Percentiles rank a stretch among this genome's conserved stretches.
Conservation (phyloP, 2,888 invertebrate species). For the Spialia ferax region DNA sequence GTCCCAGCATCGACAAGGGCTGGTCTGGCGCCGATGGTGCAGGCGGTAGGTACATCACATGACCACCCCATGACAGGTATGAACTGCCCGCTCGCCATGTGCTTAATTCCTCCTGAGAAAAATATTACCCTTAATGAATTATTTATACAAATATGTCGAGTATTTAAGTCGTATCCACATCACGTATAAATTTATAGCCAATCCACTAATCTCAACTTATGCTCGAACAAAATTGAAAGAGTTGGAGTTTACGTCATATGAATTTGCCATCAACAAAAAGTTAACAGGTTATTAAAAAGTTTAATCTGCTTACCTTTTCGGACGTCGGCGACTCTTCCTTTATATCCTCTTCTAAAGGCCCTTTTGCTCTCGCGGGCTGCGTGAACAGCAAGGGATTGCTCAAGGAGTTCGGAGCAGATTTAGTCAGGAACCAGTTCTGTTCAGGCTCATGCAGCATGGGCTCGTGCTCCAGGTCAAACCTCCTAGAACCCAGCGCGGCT, state of each 20-base stretch:
- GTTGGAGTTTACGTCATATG: too few species aligned
- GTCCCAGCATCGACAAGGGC: constrained; percentile 71
- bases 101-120: constrained; percentile 62
- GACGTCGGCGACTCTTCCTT: constrained; percentile 69
- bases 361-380: constrained; percentile 64
- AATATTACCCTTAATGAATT: not conserved
- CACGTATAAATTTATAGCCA: too few species aligned
- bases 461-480: constrained; percentile 82
- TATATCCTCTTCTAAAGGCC: constrained; percentile 66
- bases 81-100: constrained; percentile 72
- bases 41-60: constrained; percentile 93
- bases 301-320: constrained; percentile 67
- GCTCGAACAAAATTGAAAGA: too few species aligned
- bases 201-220: too few species aligned
- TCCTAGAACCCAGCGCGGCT: constrained; percentile 80
- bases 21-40: constrained; percentile 67
- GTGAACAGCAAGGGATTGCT: constrained; percentile 86
- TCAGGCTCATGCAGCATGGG: constrained; percentile 80
- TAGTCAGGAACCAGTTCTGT: constrained; percentile 93
- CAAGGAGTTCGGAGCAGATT: constrained; percentile 92
- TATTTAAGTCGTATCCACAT: too few species aligned
- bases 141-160: too few species aligned
- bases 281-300: too few species aligned
- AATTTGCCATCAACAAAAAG: too few species aligned
- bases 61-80: constrained; percentile 89